Percentiles rank a stretch among this genome's conserved stretches.
Evolutionary conservation across 2,113 vertebrate genomes (phyloP).

Genomic region (Mesoclemmys tuberculata): DNA sequence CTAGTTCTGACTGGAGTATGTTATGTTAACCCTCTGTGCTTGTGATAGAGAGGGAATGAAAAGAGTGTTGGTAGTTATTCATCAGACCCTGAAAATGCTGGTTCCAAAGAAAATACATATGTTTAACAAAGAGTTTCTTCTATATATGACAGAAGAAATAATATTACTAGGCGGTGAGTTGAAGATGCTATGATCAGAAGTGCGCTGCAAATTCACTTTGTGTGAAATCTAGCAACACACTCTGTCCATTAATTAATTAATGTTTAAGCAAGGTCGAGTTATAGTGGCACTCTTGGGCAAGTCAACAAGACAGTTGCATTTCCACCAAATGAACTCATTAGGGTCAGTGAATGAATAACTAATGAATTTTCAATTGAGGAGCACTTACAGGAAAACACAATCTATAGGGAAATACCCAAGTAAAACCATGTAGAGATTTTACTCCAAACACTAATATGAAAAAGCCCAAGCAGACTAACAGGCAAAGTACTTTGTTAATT

Average conservation of each 20-base stretch:
- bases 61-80: neutral
- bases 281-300: neutral
- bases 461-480: neutral
- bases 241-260: constrained; percentile 38
- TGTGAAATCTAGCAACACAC: constrained; percentile 4
- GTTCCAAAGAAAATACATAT: neutral
- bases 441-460: constrained; percentile 5
- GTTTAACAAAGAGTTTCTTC: neutral
- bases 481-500: neutral
- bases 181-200: constrained; percentile 18
- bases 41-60: neutral
- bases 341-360: constrained; percentile 5
- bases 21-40: neutral
- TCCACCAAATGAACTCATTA: constrained; percentile 57
- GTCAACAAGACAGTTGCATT: constrained; percentile 37
- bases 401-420: constrained; percentile 17
- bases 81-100: neutral
- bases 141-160: neutral
- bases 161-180: neutral
- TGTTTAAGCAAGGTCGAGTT: constrained; percentile 46
- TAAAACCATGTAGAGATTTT: neutral
- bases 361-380: constrained; percentile 40
- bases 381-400: constrained; percentile 5
- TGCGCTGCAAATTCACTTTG: constrained; percentile 15
- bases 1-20: neutral